A percentile compares a stretch with the other conserved stretches of the same genome.
These are phyloP conservation scores for Alfaro cultratus DNA, from an alignment of 2,797 vertebrate species.

Conservation along the genomic window DNA sequence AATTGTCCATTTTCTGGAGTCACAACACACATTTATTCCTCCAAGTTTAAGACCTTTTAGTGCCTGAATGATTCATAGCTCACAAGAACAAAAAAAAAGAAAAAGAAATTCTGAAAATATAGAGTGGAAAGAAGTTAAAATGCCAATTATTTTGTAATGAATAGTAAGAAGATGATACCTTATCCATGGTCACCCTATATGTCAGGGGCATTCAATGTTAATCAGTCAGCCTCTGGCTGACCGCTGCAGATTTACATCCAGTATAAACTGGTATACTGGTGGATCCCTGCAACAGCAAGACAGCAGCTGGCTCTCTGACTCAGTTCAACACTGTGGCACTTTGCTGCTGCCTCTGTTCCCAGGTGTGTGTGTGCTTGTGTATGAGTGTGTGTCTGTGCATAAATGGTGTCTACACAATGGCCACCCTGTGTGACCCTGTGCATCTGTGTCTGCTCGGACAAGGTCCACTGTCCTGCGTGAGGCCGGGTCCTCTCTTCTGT, in stretches of 20 bases:
- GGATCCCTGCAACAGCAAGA: constrained; percentile 57
- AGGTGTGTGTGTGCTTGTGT: constrained; percentile 53
- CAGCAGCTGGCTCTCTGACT: constrained; percentile 69
- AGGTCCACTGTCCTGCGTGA: constrained; percentile 68
- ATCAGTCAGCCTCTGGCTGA: constrained; percentile 39
- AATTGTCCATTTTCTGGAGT: background rate
- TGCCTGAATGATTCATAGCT: background rate
- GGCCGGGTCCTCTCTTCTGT: constrained; percentile 51
- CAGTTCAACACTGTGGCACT: constrained; percentile 65
- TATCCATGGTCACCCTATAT: background rate
- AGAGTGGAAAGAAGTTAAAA: background rate
- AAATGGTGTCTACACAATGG: constrained; percentile 63
- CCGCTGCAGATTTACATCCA: constrained; percentile 27
- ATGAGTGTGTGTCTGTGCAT: constrained; percentile 43
- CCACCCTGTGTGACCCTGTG: constrained; percentile 73
- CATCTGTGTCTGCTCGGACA: constrained; percentile 76
- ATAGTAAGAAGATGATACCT: background rate
- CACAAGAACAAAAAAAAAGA: background rate
- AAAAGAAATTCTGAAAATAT: background rate
- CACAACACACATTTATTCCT: background rate
- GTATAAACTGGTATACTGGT: constrained; percentile 38
- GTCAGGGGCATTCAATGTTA: background rate
- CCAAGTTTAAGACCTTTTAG: background rate
- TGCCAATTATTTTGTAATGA: background rate
- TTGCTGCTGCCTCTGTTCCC: constrained; percentile 59